A percentile compares a stretch with the other conserved stretches of the same genome.
phyloP scores from a whole-genome alignment of 2,113 vertebrate species.

The Sciurus niger region DNA sequence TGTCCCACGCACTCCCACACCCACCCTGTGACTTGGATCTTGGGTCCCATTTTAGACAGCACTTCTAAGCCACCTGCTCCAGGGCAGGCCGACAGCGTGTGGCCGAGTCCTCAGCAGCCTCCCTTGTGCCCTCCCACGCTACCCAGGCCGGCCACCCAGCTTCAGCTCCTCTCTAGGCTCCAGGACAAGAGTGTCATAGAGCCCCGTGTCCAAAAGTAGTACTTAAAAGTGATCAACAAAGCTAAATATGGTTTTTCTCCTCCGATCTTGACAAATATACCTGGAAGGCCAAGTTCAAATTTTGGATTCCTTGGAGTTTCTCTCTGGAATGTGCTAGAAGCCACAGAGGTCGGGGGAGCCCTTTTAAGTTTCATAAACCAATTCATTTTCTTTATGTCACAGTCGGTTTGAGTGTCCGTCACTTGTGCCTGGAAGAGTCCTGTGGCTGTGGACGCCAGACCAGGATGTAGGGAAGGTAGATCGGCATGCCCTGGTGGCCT shows the following conservation, averaged over 20 bases:
- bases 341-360: not conserved
- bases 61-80: slow-evolving; percentile 49
- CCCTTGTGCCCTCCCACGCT: fast-evolving
- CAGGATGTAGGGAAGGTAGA: not conserved
- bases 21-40: not conserved
- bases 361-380: slow-evolving; percentile 48
- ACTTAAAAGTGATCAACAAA: not conserved
- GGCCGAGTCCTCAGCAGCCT: fast-evolving
- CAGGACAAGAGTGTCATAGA: not conserved
- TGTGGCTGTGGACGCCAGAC: not conserved
- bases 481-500: not conserved
- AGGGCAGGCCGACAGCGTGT: not conserved
- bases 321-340: not conserved
- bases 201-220: not conserved
- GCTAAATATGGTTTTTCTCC: not conserved
- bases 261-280: not conserved
- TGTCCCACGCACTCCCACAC: not conserved
- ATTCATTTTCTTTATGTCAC: slow-evolving; percentile 22
- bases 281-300: not conserved
- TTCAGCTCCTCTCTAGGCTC: not conserved
- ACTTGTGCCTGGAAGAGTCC: not conserved
- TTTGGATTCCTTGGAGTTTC: slow-evolving; percentile 4
- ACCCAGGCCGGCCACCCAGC: fast-evolving
- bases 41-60: not conserved
- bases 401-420: not conserved